phyloP scores from a whole-genome alignment of 1,140 invertebrate genomes.

The Helicorthomorpha holstii region DNA sequence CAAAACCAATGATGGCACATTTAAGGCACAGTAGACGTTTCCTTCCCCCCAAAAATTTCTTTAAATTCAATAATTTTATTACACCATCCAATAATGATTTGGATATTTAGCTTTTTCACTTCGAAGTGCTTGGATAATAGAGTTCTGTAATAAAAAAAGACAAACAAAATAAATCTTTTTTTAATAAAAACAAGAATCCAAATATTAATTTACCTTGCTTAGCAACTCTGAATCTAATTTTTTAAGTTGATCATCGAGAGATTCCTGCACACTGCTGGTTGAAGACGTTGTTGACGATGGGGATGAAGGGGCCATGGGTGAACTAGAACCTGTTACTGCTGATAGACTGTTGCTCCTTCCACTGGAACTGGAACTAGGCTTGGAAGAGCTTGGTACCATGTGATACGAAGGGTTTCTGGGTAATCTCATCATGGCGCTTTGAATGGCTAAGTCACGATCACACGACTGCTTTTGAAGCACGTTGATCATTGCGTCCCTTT shows the following conservation, averaged over 20 bases:
- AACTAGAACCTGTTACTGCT: not conserved
- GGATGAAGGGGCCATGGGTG: not conserved
- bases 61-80: too few relatives aligned
- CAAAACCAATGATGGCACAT: too few relatives aligned
- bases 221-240: conserved; percentile 50
- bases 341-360: not conserved
- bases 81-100: conserved; percentile 55
- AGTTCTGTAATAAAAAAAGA: conserved; percentile 31
- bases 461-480: conserved; percentile 52
- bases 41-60: too few relatives aligned
- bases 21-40: too few relatives aligned
- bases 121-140: conserved; percentile 59
- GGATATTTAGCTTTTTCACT: conserved; percentile 64
- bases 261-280: conserved; percentile 30
- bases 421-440: conserved; percentile 27
- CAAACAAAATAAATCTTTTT: conserved; percentile 1
- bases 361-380: conserved; percentile 11
- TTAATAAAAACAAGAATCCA: not conserved
- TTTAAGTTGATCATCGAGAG: conserved; percentile 61
- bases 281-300: conserved; percentile 8
- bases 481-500: conserved; percentile 75
- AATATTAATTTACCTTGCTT: conserved; percentile 40
- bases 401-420: conserved; percentile 19
- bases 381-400: conserved; percentile 14
- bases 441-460: conserved; percentile 16